phyloP scores from a whole-genome alignment of 2,113 vertebrate species.

The Cnemophilus loriae region DNA sequence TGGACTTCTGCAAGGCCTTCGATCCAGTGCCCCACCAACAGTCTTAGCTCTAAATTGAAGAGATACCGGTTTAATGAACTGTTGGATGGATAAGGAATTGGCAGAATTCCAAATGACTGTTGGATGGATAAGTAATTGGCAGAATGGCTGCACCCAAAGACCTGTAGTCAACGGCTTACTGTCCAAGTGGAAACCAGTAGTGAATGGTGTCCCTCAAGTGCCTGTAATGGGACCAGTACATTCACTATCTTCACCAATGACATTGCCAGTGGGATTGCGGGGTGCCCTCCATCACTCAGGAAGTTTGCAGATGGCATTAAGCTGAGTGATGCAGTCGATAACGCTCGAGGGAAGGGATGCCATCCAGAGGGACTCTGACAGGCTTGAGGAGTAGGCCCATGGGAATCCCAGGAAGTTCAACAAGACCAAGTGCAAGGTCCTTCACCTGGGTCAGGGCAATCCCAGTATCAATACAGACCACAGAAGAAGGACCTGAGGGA shows the following conservation, averaged over 20 bases:
- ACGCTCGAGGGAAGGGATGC: accelerated
- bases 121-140: background rate
- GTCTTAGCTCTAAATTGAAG: background rate
- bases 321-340: background rate
- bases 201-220: background rate
- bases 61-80: background rate
- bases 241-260: background rate
- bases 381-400: background rate
- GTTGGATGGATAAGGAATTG: background rate
- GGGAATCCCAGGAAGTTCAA: background rate
- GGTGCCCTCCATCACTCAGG: background rate
- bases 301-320: background rate
- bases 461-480: background rate
- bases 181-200: background rate
- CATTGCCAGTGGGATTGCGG: accelerated
- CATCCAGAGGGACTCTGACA: background rate
- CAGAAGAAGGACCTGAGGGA: background rate
- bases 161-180: background rate
- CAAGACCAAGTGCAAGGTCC: background rate
- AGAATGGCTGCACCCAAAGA: background rate
- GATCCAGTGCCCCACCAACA: background rate
- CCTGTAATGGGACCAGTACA: background rate
- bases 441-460: background rate
- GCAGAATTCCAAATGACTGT: too few relatives aligned
- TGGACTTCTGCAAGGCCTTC: background rate